Evolutionary conservation across 2,888 invertebrate genomes (phyloP).

Genomic region (Escarpia spicata): DNA sequence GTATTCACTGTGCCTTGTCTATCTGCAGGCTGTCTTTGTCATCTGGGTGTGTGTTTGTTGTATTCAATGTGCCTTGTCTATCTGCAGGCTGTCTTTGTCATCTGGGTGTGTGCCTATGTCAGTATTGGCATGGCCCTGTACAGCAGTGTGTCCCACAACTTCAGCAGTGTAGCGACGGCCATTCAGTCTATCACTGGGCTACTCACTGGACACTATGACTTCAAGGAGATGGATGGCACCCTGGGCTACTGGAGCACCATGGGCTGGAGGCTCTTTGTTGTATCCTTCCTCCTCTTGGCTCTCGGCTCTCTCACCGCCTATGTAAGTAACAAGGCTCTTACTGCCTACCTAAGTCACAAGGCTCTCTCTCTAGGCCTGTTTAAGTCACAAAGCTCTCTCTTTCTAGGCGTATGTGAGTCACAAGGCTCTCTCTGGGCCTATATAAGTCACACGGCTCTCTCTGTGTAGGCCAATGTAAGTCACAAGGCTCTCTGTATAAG

Average conservation of each 20-base stretch:
- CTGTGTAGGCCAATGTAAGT: too few relatives aligned
- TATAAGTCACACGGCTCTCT: too few relatives aligned
- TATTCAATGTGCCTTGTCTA: neutral
- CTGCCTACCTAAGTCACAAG: neutral
- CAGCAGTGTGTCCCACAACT: slow-evolving; percentile 48
- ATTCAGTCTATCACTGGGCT: slow-evolving; percentile 52
- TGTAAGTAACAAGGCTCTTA: slow-evolving; percentile 50
- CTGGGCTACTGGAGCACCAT: slow-evolving; percentile 29
- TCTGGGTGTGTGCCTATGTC: slow-evolving; percentile 54
- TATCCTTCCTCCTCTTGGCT: slow-evolving; percentile 52
- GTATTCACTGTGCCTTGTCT: too few relatives aligned
- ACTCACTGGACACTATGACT: slow-evolving; percentile 45
- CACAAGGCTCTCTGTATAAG: too few relatives aligned
- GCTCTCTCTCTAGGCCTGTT: too few relatives aligned
- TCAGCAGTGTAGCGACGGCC: slow-evolving; percentile 51
- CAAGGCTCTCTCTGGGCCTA: too few relatives aligned
- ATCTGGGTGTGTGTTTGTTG: neutral
- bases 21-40: neutral
- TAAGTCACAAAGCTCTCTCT: too few relatives aligned
- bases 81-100: slow-evolving; percentile 51
- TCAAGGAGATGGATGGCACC: slow-evolving; percentile 31
- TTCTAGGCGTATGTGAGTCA: too few relatives aligned
- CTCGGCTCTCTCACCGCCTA: slow-evolving; percentile 56
- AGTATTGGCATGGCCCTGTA: slow-evolving; percentile 56
- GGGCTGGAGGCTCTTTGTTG: slow-evolving; percentile 48